Base-by-base conservation (phyloP, 64 coral and sea anemone genomes). In the Astreopora myriophthalma region DNA sequence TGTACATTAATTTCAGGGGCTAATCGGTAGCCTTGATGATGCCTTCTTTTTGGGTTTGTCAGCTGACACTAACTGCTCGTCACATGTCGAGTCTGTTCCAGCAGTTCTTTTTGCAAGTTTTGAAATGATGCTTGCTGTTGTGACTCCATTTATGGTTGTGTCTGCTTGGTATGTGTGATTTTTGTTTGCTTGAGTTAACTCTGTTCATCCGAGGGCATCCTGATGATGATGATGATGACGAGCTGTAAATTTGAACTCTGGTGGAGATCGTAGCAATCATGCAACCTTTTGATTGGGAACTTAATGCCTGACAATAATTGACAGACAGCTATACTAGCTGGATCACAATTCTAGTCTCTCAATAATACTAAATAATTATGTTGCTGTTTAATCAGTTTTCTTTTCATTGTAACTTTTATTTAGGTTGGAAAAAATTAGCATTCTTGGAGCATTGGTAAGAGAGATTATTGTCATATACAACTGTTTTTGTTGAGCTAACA, bases 61-160 rank as follows among this genome's bases (percentile, higher is more conserved):
- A n/a, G n/a, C 91, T 40, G 87, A 75, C 27, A 28, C 52, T 49
- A 98, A 98, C 34, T 88, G 85, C 51, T 94, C 88, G 0, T 58
- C 34, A 20, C 74, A 90, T 80, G 40, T 36, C 20, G 48, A 79
- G 8, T 80, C 72, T 11, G 80, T 90, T 16, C 86, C 89, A 42
- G 89, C 85, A 70, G 23, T 86, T 84, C 30, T 57, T 8, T 77
- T 98, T 26, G 96, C 94, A 57, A 95, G 86, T 62, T 95, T 98
- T 86, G 96, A 98, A 60, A 89, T 98, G 74, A 90, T 89, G 86
- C 74, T 98, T 22, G 96, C 93, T 39, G 75, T 94, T 10, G 17
- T 92, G 26, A 87, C 89, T 10, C 96, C 96, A 26, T 79, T 86
- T 73, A 95, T 98, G 96, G 48, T 98, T 26, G 34, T 98, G 33